Conservation (phyloP, 92 coral and sea anemone species). For the Porites cylindrica region DNA sequence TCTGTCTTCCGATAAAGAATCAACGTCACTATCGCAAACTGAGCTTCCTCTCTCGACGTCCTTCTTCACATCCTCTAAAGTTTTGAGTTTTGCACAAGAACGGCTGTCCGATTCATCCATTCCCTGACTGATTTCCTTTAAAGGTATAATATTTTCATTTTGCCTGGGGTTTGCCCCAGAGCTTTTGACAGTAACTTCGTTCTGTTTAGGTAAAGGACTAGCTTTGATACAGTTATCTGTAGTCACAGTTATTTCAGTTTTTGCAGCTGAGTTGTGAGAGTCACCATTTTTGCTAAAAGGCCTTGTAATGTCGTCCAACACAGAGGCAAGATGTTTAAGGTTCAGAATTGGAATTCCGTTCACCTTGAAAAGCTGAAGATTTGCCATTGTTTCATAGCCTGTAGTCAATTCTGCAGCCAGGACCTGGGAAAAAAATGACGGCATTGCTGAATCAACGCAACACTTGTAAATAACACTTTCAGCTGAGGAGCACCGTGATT, state of each 20-base stretch:
- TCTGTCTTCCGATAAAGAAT: slow-evolving; percentile 5
- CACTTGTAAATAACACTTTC: neutral
- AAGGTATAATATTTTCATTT: slow-evolving; percentile 12
- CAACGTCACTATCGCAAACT: slow-evolving; percentile 30
- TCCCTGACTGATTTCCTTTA: slow-evolving; percentile 24
- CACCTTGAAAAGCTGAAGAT: slow-evolving; percentile 85
- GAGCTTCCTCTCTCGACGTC: slow-evolving; percentile 59
- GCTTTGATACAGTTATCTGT: slow-evolving; percentile 8
- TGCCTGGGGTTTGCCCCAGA: slow-evolving; percentile 17
- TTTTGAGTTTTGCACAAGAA: slow-evolving; percentile 52
- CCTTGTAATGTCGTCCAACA: slow-evolving; percentile 74
- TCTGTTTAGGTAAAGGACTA: slow-evolving; percentile 33
- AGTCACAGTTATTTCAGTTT: neutral
- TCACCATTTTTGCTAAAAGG: slow-evolving; percentile 55
- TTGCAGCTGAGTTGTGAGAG: slow-evolving; percentile 2
- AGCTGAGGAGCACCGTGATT: no score
- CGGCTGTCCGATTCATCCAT: slow-evolving; percentile 37
- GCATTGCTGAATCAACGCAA: neutral
- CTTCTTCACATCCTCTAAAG: slow-evolving; percentile 47
- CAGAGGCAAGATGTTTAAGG: slow-evolving; percentile 79
- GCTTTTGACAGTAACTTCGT: slow-evolving; percentile 36
- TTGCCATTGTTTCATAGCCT: slow-evolving; percentile 88
- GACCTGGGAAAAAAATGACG: slow-evolving; percentile 55
- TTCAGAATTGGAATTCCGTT: slow-evolving; percentile 84
- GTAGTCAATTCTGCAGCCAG: slow-evolving; percentile 90